Evolutionary conservation across 64 coral and sea anemone genomes (phyloP).

Genomic region (Porites lutea): DNA sequence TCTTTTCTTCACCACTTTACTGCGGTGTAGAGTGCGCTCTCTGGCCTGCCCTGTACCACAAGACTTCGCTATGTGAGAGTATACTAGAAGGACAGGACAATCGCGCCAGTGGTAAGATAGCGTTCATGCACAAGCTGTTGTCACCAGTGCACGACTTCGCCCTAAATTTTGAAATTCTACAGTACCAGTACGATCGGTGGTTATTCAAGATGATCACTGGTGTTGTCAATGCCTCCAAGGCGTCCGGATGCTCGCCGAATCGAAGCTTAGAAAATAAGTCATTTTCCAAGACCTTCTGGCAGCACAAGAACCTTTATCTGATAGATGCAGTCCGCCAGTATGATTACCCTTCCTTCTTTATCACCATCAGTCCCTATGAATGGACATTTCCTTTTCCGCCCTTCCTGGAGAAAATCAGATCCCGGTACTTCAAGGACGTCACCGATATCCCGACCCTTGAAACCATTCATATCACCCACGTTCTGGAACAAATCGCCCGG

Average conservation of each 20-base stretch:
- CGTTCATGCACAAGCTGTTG: no score
- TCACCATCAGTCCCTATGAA: constrained; percentile 54
- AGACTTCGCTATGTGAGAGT: no score
- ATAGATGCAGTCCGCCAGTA: constrained; percentile 50
- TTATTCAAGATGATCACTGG: constrained; percentile 47
- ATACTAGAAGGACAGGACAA: no score
- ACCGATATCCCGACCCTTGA: constrained; percentile 15
- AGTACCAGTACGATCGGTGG: constrained; percentile 73
- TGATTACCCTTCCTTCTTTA: constrained; percentile 39
- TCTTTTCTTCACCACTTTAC: no score
- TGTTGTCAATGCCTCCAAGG: constrained; percentile 5
- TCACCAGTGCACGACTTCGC: constrained; percentile 53
- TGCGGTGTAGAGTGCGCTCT: no score
- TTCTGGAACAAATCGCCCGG: neutral
- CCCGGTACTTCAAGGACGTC: neutral
- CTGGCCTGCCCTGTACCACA: no score
- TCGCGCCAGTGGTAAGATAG: no score
- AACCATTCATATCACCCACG: constrained; percentile 50
- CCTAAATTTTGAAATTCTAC: constrained; percentile 31
- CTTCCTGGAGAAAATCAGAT: neutral
- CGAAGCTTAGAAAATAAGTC: constrained; percentile 36
- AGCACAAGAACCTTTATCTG: constrained; percentile 49
- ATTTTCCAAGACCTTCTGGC: constrained; percentile 61
- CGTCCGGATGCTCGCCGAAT: neutral
- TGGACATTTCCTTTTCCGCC: constrained; percentile 58